Base-by-base conservation (phyloP, 2,888 invertebrate species). In the Liodrosophila aerea region DNA sequence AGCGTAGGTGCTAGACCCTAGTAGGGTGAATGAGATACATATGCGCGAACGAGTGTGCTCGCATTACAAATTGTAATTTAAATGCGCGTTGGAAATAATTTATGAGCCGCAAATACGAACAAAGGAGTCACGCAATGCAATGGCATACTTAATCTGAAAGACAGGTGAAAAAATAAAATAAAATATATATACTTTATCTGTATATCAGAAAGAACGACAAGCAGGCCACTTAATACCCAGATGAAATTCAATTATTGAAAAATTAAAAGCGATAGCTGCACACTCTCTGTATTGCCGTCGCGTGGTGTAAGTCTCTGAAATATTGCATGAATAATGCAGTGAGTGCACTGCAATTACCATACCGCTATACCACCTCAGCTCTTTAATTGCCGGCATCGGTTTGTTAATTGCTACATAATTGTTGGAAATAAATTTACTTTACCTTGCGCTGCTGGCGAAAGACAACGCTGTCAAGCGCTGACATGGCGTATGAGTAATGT, bases 381-480 rank as follows among this genome's bases (percentile, higher is more conserved):
- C 54, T 69, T 74, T 74, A 85, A 82, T 80, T 84, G 84, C 72
- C 81, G 77, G 64, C 84, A 86, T 86, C 84, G 81, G 76, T 76
- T 76, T 77, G 81, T 76, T 82, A 82, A 82, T 82, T 84, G 81
- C 77, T 69, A 59, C 82, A 84, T 86, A 82, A 82, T 82, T 86
- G 81, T 82, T 81, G 74, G 77, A 72, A 71, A 80, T 84, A 76
- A 76, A 86, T 84, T 84, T 67, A 85, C 78, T 78, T 22, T 71
- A 64, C 71, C 54, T 39, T 57, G 12, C 59, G 33, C 44, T 15
- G 29, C 50, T 12, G 30, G 51, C 57, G 44, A 59, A 68, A 66
- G 85, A 61, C 59, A 61, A 30, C 36, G 47, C 34, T 29, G 62
- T 49, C 56, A 15, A 45, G 62, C 57, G 67, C 64, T 82, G 85